Evolutionary conservation across 2,113 vertebrate species (phyloP), one percentile per base, ranked within the genome.

Genomic region (Aix galericulata): DNA sequence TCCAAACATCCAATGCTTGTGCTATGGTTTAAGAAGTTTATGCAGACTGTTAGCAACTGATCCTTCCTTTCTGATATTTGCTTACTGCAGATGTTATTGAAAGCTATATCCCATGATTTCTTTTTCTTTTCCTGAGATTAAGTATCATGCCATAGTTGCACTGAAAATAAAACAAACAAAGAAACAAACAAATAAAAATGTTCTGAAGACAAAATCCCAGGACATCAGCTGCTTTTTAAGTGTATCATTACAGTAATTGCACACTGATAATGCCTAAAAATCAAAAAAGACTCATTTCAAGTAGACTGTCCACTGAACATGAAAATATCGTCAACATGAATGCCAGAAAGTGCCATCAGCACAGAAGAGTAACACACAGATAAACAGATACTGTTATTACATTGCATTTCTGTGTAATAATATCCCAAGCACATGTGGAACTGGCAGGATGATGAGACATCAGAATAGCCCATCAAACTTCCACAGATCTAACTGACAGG

Each of bases 341-440:
- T 58, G 69, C 83, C 44, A 66, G 59, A 32, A 58, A 69, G 7
- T 3, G 2, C 14, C 15, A 53, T 0, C 0, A 2, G 14, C 25
- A 34, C 9, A 50, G 1, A 64, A 20, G 14, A 72, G 2, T 42
- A 48, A 21, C 31, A 46, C 13, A 18, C 0, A 20, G 5, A 29
- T 85, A 80, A 76, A 52, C 8, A 64, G 17, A 59, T 56, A n/a
- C 6, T 72, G 13, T 26, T 36, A 88, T 12, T 44, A 25, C 59
- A 42, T 42, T 77, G 2, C 9, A 53, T 44, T 88, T 82, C 52
- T 79, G 18, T 21, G 10, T 36, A 68, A 15, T 59, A 60, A 55
- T 81, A 69, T 42, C 2, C 1, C 34, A 88, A 68, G 22, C 0
- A 1, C 21, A 29, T 62, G n/a, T 81, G n/a, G 36, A 94, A 55